phyloP scores from a whole-genome alignment of 2,888 invertebrate species.

The Formica aserva region DNA sequence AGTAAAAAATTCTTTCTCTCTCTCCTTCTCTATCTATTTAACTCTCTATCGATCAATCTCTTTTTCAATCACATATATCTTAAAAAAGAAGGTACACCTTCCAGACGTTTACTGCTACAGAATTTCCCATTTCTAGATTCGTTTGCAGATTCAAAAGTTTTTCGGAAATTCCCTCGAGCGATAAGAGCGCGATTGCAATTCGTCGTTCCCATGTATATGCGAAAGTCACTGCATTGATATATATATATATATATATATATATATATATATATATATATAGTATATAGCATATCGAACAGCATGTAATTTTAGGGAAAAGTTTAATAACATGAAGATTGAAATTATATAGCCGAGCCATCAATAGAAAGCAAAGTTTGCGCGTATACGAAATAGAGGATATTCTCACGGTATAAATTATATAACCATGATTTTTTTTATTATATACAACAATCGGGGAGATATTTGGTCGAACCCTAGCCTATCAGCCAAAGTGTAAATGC shows the following conservation, averaged over 20 bases:
- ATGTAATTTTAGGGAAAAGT: constrained; percentile 58
- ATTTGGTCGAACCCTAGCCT: constrained; percentile 36
- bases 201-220: constrained; percentile 13
- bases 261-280: too few species aligned
- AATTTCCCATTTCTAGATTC: constrained; percentile 55
- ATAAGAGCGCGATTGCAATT: constrained; percentile 49
- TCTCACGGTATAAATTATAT: constrained; percentile 13
- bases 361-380: constrained; percentile 15
- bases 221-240: constrained; percentile 15
- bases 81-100: not conserved
- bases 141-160: constrained; percentile 67
- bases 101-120: constrained; percentile 27
- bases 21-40: not conserved
- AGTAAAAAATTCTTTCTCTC: too few species aligned
- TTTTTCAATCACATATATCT: constrained; percentile 23
- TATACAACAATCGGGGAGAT: constrained; percentile 5
- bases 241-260: not conserved
- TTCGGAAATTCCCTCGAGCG: constrained; percentile 60
- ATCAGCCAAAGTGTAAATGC: constrained; percentile 25
- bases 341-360: constrained; percentile 48
- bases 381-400: constrained; percentile 14
- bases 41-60: constrained; percentile 3
- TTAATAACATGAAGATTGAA: constrained; percentile 65
- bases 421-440: constrained; percentile 5
- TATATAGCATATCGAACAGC: constrained; percentile 35